A percentile compares a stretch with the other conserved stretches of the same genome.
These are phyloP conservation scores for Flexamia atlantica DNA, from an alignment of 2,888 invertebrate species.

Conservation along the genomic window DNA sequence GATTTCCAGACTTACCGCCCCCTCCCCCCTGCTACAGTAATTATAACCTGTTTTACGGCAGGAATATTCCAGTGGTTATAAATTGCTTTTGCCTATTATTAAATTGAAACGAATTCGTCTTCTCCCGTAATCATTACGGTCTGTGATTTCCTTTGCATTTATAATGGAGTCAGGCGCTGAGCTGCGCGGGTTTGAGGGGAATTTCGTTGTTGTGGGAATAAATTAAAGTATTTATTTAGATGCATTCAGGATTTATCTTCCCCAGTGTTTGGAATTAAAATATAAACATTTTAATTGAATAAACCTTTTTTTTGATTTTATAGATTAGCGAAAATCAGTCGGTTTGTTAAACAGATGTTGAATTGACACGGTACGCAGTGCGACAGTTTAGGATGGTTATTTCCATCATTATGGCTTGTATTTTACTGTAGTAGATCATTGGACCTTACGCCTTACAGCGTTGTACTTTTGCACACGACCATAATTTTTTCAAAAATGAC, in stretches of 20 bases:
- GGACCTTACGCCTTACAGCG: too few relatives aligned
- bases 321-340: too few relatives aligned
- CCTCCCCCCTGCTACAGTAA: background rate
- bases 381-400: too few relatives aligned
- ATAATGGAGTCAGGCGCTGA: background rate
- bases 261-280: background rate
- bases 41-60: constrained; percentile 20
- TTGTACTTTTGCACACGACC: too few relatives aligned
- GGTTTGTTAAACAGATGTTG: too few relatives aligned
- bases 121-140: constrained; percentile 28
- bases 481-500: too few relatives aligned
- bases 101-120: constrained; percentile 40
- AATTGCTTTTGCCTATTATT: constrained; percentile 32
- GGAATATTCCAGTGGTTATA: constrained; percentile 26
- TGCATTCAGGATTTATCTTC: too few relatives aligned
- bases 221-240: background rate
- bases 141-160: constrained; percentile 23
- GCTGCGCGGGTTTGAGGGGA: background rate
- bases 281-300: too few relatives aligned
- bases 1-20: constrained; percentile 35
- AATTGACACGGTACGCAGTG: too few relatives aligned
- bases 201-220: background rate
- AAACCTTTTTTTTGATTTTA: too few relatives aligned
- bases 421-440: too few relatives aligned
- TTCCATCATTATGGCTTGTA: too few relatives aligned